Evolutionary conservation across 2,797 vertebrate genomes (phyloP).

Genomic region (Takifugu ocellatus): DNA sequence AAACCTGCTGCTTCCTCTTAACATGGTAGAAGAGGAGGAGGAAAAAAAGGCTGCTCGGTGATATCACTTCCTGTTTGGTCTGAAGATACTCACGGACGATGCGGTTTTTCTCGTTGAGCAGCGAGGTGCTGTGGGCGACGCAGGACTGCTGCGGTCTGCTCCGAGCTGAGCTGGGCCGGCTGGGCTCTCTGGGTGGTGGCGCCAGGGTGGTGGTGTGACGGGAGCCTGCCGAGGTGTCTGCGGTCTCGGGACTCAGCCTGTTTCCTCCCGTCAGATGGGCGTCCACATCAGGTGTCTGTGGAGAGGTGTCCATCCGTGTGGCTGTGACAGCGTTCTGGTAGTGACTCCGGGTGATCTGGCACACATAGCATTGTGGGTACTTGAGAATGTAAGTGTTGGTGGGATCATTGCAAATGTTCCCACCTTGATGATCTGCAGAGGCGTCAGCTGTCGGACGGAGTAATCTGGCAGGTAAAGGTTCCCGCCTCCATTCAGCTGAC

Average conservation of each 20-base stretch:
- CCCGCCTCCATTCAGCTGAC: conserved; percentile 84
- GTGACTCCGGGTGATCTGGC: conserved; percentile 89
- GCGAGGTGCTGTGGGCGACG: conserved; percentile 65
- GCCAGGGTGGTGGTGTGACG: conserved; percentile 38
- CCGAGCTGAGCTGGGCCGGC: conserved; percentile 54
- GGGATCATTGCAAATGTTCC: not conserved
- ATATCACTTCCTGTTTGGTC: not conserved
- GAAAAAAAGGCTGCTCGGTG: too few relatives aligned
- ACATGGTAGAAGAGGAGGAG: too few relatives aligned
- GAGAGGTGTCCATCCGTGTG: conserved; percentile 92
- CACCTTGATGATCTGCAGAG: conserved; percentile 95
- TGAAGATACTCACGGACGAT: conserved; percentile 73
- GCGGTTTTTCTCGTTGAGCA: conserved; percentile 85
- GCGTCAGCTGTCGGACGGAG: conserved; percentile 90
- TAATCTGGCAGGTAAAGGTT: conserved; percentile 93
- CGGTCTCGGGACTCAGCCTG: conserved; percentile 32
- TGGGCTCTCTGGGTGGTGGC: conserved; percentile 56
- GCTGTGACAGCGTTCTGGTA: conserved; percentile 93
- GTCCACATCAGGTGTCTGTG: conserved; percentile 91
- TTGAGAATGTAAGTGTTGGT: not conserved
- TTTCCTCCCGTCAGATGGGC: conserved; percentile 70
- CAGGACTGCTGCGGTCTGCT: conserved; percentile 52
- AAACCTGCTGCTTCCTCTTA: too few relatives aligned
- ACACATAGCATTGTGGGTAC: not conserved
- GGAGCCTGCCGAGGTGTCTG: not conserved